Evolutionary conservation across 2,888 invertebrate genomes (phyloP).

Genomic region (Gymnosoma rotundatum): DNA sequence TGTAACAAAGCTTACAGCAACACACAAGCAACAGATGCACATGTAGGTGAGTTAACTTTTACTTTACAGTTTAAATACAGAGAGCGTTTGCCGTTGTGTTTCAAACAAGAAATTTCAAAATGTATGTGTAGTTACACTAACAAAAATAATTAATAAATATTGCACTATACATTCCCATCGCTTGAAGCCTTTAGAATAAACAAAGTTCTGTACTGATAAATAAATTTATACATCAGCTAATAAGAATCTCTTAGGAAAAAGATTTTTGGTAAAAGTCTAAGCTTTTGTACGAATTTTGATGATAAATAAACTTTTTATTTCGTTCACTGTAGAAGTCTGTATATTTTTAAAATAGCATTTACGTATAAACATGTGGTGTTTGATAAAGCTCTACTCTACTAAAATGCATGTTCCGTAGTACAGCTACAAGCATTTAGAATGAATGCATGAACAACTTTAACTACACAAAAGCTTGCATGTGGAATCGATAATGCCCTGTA

Average conservation of each 20-base stretch:
- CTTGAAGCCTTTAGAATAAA: too few relatives aligned
- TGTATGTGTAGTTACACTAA: not conserved
- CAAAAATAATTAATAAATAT: not conserved
- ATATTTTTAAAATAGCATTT: slow-evolving; percentile 1
- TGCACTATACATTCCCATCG: not conserved
- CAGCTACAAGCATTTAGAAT: not conserved
- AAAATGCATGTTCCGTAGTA: slow-evolving; percentile 14
- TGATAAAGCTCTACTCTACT: slow-evolving; percentile 17
- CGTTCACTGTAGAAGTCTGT: not conserved
- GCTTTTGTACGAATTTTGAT: too few relatives aligned
- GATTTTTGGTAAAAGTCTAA: too few relatives aligned
- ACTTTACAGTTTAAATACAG: slow-evolving; percentile 3
- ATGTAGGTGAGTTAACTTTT: slow-evolving; percentile 3
- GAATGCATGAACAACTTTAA: slow-evolving; percentile 24
- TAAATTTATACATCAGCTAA: too few relatives aligned
- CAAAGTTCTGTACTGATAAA: too few relatives aligned
- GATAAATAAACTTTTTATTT: not conserved
- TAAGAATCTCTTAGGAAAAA: too few relatives aligned
- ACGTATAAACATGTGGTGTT: slow-evolving; percentile 44
- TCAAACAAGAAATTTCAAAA: not conserved
- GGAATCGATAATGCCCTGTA: not conserved
- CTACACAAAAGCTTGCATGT: not conserved
- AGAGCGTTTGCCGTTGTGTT: not conserved
- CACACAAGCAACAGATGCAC: too few relatives aligned
- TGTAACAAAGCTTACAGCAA: too few relatives aligned